Base-by-base conservation (phyloP, 1,140 invertebrate species). In the Kradibia gibbosae region DNA sequence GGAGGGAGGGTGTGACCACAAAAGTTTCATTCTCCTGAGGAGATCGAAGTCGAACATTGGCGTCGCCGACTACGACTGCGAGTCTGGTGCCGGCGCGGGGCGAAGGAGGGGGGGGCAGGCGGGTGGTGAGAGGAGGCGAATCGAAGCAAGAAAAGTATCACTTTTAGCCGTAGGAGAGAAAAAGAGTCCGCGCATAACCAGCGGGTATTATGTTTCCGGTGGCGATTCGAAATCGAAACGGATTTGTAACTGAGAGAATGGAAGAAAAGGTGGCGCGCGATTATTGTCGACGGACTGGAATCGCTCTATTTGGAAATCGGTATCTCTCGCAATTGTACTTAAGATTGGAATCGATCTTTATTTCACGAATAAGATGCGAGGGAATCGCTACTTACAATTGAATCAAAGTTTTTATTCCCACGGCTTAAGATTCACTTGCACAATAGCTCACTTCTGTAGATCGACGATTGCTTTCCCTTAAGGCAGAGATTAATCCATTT, bases 161-260 rank as follows among this genome's bases (percentile, higher is more conserved):
- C 67, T 72, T 79, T 65, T 53, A 34, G 57, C 0, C 10, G 25
- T 8, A 31, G 48, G 71, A 34, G 31, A 39, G 71, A 53, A 53
- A 50, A 73, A 55, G 48, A 71, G 42, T 45, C 70, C 42, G 70
- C 42, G 70, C 48, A 73, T 73, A 73, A 73, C 48, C 22, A 60
- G 67, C 17, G 70, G 60, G 72, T 81, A 75, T 75, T 53, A 60
- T 73, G 72, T 81, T 81, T 81, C 79, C 72, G 79, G 72, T 28
- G 36, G 39, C 71, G 79, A 75, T 80, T 77, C 67, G 80, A 82
- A 73, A 84, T 83, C 82, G 82, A 84, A 84, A 85, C 77, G 62
- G 42, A 72, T 72, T 75, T 45, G 39, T 71, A 55, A 31, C 53
- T 53, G 28, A 60, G 60, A 65, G 45, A 76, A 62, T 45, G 39